Evolutionary conservation across 2,113 vertebrate species (phyloP), one percentile per base, ranked within the genome.

Genomic region (Ctenomys sociabilis): DNA sequence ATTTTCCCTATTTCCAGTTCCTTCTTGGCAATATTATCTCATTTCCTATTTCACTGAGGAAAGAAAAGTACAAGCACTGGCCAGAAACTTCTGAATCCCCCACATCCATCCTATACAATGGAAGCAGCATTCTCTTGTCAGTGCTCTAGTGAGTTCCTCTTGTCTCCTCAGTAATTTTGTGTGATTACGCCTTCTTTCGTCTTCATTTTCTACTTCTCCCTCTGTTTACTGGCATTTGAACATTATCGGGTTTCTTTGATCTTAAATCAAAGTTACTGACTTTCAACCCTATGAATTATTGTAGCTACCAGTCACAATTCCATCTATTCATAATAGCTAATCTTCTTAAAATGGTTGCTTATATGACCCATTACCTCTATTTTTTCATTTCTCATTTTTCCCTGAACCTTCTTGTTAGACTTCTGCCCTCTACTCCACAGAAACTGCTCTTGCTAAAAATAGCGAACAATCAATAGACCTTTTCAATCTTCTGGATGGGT

Each of bases 371-470:
- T 24, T 57, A 17, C 63, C 32, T 85, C 45, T 57, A 52, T 64
- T 77, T 93, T 77, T 73, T 95, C 81, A 94, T 32, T 87, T 75
- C n/a, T 84, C 49, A 84, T 19, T 82, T 78, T 24, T 73, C 78
- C 9, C 32, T 35, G 49, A 35, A 80, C 49, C 32, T 30, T 54
- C n/a, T 90, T n/a, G 49, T 85, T 37, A 54, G 40, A 28, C 9
- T 84, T 90, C 30, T 93, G 24, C 11, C 28, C 37, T 16, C 13
- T 52, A 88, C 16, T 75, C 40, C 7, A 96, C 32, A 81, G 54
- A 95, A 88, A 66, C 26, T 70, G 2, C 45, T 77, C 66, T 49
- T 84, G 70, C 54, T 68, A 84, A 95, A 95, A 49, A 83, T 3
- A 68, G 13, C 14, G 11, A 63, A 52, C 88, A 22, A 72, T 54